phyloP scores from a whole-genome alignment of 2,113 vertebrate species.

The Pseudorasbora parva region DNA sequence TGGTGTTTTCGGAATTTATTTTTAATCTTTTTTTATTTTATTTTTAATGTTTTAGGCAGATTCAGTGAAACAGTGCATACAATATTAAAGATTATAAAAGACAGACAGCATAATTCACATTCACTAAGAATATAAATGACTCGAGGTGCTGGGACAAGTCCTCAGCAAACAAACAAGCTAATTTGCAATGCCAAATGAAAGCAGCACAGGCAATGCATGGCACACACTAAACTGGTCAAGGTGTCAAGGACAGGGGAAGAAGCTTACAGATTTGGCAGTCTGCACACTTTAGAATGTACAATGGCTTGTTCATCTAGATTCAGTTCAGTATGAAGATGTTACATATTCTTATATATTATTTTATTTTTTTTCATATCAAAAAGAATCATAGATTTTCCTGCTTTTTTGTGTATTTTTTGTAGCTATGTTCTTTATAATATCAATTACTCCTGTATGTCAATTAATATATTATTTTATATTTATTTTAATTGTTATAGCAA shows the following conservation, averaged over 20 bases:
- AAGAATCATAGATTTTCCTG: neutral
- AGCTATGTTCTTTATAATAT: neutral
- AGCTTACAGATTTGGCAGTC: neutral
- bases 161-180: constrained; percentile 70
- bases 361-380: neutral
- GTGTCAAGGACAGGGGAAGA: constrained; percentile 34
- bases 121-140: constrained; percentile 75
- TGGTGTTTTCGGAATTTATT: constrained; percentile 32
- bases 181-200: constrained; percentile 61
- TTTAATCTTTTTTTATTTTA: too few relatives aligned
- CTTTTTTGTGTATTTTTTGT: neutral
- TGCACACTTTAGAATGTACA: neutral
- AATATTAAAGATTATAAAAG: constrained; percentile 52
- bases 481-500: constrained; percentile 74
- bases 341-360: neutral
- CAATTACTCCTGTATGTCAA: neutral
- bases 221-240: neutral
- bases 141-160: constrained; percentile 64
- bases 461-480: neutral
- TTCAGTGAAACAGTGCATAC: constrained; percentile 47
- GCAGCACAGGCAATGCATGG: constrained; percentile 6
- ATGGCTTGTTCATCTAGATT: neutral
- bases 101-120: constrained; percentile 44
- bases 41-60: neutral
- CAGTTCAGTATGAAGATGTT: neutral